Evolutionary conservation across 1,140 invertebrate genomes (phyloP).

Genomic region (Periplaneta americana): DNA sequence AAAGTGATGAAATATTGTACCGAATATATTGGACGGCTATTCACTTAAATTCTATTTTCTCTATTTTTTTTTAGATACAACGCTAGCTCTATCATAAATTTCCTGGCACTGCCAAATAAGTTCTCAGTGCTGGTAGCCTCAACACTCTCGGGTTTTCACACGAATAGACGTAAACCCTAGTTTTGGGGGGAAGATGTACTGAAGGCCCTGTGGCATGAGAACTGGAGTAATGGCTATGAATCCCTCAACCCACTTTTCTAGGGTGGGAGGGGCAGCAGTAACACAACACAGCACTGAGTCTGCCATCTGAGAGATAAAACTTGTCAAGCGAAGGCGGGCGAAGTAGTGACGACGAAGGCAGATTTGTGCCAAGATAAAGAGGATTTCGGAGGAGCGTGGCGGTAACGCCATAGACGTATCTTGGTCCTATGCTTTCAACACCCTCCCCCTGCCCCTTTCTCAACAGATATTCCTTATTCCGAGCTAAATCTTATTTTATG

Average conservation of each 20-base stretch:
- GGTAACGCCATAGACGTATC: background rate
- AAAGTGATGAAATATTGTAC: too few relatives aligned
- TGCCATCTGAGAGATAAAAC: background rate
- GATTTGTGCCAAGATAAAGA: background rate
- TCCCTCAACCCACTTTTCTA: background rate
- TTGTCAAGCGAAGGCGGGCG: background rate
- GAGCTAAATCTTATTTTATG: background rate
- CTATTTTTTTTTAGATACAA: background rate
- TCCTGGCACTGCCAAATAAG: background rate
- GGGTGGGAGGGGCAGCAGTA: background rate
- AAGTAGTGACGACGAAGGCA: background rate
- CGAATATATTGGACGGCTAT: too few relatives aligned
- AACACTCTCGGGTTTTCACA: background rate
- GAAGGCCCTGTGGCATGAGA: background rate
- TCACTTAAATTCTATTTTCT: background rate
- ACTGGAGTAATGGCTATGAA: background rate
- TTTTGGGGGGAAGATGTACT: background rate
- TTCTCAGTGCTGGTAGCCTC: background rate
- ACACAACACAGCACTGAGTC: background rate
- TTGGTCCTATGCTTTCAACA: background rate
- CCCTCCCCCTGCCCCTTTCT: background rate
- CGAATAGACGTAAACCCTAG: background rate
- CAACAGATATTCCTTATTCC: background rate
- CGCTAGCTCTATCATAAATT: background rate
- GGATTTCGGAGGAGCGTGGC: background rate